These are phyloP conservation scores for Exocentrus adspersus DNA, from an alignment of 2,888 invertebrate genomes.

Conservation along the genomic window DNA sequence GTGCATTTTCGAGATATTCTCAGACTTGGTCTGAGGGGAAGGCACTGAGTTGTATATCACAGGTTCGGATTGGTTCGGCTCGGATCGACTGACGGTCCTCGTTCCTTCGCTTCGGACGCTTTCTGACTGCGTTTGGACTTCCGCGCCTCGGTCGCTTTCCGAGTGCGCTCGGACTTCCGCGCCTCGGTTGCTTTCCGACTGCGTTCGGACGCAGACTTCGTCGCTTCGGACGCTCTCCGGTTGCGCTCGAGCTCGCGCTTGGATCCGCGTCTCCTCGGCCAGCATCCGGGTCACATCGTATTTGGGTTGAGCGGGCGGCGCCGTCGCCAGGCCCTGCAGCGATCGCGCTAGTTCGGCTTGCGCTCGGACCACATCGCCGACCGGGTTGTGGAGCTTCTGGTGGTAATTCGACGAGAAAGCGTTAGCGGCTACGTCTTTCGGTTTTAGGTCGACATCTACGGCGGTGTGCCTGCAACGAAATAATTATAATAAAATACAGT, in stretches of 20 bases:
- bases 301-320: slow-evolving; percentile 7
- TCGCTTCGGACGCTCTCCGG: too few relatives aligned
- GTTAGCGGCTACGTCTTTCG: slow-evolving; percentile 33
- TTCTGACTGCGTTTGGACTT: slow-evolving; percentile 15
- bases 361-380: slow-evolving; percentile 34
- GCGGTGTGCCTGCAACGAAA: slow-evolving; percentile 62
- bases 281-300: slow-evolving; percentile 24
- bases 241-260: slow-evolving; percentile 29
- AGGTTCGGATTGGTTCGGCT: slow-evolving; percentile 53
- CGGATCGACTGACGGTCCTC: slow-evolving; percentile 47
- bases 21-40: slow-evolving; percentile 54
- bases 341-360: slow-evolving; percentile 26
- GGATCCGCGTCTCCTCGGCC: slow-evolving; percentile 31
- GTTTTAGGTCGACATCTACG: slow-evolving; percentile 64
- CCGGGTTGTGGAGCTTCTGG: slow-evolving; percentile 29
- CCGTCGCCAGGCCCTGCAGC: slow-evolving; percentile 11
- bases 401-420: slow-evolving; percentile 30
- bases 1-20: slow-evolving; percentile 48
- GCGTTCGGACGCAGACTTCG: too few relatives aligned
- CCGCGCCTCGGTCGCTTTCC: slow-evolving; percentile 33
- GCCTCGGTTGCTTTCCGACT: too few relatives aligned
- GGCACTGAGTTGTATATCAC: slow-evolving; percentile 60
- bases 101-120: slow-evolving; percentile 12
- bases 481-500: too few relatives aligned
- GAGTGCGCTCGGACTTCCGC: slow-evolving; percentile 31